Base-by-base conservation (phyloP, 2,113 vertebrate genomes). In the Triplophysa dalaica region DNA sequence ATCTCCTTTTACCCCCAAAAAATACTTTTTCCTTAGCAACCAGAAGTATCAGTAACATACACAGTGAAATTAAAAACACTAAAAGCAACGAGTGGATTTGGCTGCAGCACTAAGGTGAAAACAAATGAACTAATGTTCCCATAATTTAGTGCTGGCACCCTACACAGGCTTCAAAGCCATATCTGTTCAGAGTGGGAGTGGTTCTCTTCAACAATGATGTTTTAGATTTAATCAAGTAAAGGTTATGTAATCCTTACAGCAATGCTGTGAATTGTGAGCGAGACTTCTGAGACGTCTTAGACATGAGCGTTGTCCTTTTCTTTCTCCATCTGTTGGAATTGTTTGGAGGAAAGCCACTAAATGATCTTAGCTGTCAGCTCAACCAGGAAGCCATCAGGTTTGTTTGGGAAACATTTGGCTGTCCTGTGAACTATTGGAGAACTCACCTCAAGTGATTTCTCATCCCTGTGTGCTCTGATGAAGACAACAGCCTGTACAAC, bases 291-390 rank as follows among this genome's bases (percentile, higher is more conserved):
- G 80, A 74, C 52, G 19, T 75, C 17, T 16, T 69, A 74, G 80
- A 84, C 82, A 4, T 7, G 29, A 19, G 21, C 58, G 78, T 45
- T 77, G 77, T 83, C 16, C 21, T 79, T 69, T 21, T 26, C 45
- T 8, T 50, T 24, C 22, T 73, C 66, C 84, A 80, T 85, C 83
- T 85, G 83, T 69, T 82, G 66, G 80, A 69, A 80, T 22, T 63
- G 80, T 85, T 80, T 80, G 19, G 64, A 50, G 38, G 29, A 64
- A 82, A 74, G 79, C 29, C 52, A 69, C 74, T 74, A 65, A 75
- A 85, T 80, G 81, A 73, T 78, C 68, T 77, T 81, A 82, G 43
- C 83, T 80, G 81, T 72, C 70, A 26, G 75, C 52, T 64, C 17
- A 8, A 79, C 50, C 83, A 85, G 83, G 77, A 85, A 80, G 48